Evolutionary conservation across 1,140 invertebrate genomes (phyloP), one percentile per base, ranked within the genome.

Genomic region (Archivesica marissinica): DNA sequence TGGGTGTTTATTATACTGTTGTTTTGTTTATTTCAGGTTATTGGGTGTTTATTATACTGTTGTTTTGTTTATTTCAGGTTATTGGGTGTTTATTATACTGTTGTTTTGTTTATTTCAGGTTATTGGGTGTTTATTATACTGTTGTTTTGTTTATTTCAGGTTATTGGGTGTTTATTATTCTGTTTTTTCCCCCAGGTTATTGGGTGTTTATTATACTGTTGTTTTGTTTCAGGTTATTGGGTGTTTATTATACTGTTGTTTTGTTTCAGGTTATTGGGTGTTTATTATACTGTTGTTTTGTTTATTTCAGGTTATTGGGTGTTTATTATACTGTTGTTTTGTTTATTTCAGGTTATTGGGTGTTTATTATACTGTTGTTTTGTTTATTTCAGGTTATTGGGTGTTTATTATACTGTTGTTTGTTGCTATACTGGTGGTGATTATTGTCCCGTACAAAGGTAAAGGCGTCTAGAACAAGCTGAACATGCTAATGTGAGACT

Each of bases 141-240:
- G n/a, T n/a, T n/a, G n/a, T n/a, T n/a, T n/a, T n/a, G n/a, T n/a
- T n/a, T n/a, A n/a, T n/a, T n/a, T n/a, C n/a, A n/a, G n/a, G n/a
- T n/a, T n/a, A n/a, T n/a, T n/a, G n/a, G n/a, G n/a, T n/a, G n/a
- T n/a, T n/a, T n/a, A n/a, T n/a, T n/a, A n/a, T n/a, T n/a, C n/a
- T n/a, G n/a, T n/a, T n/a, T n/a, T n/a, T n/a, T n/a, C n/a, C n/a
- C n/a, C n/a, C n/a, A n/a, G n/a, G n/a, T n/a, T n/a, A n/a, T n/a
- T n/a, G n/a, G n/a, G n/a, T n/a, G n/a, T n/a, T n/a, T n/a, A n/a
- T n/a, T n/a, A n/a, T n/a, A n/a, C n/a, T n/a, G n/a, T n/a, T n/a
- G n/a, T n/a, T n/a, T n/a, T n/a, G 20, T 87, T 92, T 86, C 88
- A 94, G 94, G 91, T 28, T 94, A 94, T 83, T 95, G 94, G 93